A percentile compares a stretch with the other conserved stretches of the same genome.
These are phyloP conservation scores for Labrus mixtus DNA, from an alignment of 2,113 vertebrate species.

Conservation along the genomic window DNA sequence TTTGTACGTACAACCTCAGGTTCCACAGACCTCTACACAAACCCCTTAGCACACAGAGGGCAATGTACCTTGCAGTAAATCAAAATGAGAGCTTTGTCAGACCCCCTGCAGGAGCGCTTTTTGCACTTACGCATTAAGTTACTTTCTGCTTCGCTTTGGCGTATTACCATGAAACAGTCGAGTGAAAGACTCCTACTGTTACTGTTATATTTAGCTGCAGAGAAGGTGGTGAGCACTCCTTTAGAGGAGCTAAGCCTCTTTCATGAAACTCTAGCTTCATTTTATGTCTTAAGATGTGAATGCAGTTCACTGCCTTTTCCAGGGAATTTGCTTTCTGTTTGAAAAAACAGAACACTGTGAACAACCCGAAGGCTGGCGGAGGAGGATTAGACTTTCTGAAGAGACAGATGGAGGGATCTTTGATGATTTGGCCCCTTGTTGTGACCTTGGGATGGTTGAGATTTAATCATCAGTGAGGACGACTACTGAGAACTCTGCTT, in stretches of 20 bases:
- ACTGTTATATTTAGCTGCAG: conserved; percentile 17
- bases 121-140: not conserved
- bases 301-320: not conserved
- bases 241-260: conserved; percentile 22
- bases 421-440: not conserved
- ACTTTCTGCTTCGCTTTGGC: conserved; percentile 1
- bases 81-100: not conserved
- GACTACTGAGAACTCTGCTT: not conserved
- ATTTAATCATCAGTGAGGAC: not conserved
- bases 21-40: not conserved
- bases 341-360: not conserved
- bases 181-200: not conserved
- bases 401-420: conserved; percentile 4
- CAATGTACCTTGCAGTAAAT: not conserved
- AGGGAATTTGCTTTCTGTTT: not conserved
- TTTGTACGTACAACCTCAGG: too few relatives aligned
- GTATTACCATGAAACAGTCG: not conserved
- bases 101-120: not conserved
- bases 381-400: conserved; percentile 2
- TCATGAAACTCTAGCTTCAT: conserved; percentile 27
- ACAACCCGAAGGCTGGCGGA: not conserved
- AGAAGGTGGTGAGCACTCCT: conserved; percentile 20
- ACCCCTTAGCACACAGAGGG: not conserved
- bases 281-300: conserved; percentile 13
- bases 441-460: not conserved